These are phyloP conservation scores for Lithobates pipiens DNA, from an alignment of 2,797 vertebrate species.

Conservation along the genomic window DNA sequence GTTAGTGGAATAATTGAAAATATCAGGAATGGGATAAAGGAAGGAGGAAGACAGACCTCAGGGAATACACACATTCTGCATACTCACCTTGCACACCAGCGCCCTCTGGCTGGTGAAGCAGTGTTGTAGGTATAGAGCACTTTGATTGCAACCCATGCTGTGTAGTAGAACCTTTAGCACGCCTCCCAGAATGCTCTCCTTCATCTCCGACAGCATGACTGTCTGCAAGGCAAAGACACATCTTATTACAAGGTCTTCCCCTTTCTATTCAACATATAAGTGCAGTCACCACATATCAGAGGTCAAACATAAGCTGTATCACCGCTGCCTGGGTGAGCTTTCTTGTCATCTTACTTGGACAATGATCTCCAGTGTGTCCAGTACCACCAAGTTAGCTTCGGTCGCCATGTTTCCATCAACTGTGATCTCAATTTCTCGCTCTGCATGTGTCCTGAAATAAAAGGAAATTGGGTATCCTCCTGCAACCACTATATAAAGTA, in stretches of 20 bases:
- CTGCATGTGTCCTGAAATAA: constrained; percentile 82
- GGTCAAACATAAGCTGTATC: too few relatives aligned
- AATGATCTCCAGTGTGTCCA: constrained; percentile 90
- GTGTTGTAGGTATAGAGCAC: constrained; percentile 89
- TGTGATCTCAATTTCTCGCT: constrained; percentile 89
- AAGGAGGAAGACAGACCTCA: not conserved
- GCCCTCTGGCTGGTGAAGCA: constrained; percentile 91
- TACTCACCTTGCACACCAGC: constrained; percentile 85
- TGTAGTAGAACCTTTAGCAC: constrained; percentile 88
- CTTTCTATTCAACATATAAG: not conserved
- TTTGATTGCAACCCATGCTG: constrained; percentile 89
- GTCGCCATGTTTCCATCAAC: constrained; percentile 91
- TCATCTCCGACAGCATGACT: constrained; percentile 85
- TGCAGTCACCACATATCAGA: not conserved
- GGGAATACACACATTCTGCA: not conserved
- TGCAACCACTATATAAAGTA: not conserved
- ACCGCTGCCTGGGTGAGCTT: too few relatives aligned
- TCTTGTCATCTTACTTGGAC: constrained; percentile 81
- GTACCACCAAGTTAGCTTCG: constrained; percentile 85
- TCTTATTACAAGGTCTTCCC: not conserved
- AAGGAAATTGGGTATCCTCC: not conserved
- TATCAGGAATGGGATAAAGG: not conserved
- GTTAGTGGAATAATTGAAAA: not conserved
- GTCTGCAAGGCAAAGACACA: constrained; percentile 68
- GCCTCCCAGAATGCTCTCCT: constrained; percentile 87